Evolutionary conservation across 2,797 vertebrate species (phyloP).

Genomic region (Argentina silus): DNA sequence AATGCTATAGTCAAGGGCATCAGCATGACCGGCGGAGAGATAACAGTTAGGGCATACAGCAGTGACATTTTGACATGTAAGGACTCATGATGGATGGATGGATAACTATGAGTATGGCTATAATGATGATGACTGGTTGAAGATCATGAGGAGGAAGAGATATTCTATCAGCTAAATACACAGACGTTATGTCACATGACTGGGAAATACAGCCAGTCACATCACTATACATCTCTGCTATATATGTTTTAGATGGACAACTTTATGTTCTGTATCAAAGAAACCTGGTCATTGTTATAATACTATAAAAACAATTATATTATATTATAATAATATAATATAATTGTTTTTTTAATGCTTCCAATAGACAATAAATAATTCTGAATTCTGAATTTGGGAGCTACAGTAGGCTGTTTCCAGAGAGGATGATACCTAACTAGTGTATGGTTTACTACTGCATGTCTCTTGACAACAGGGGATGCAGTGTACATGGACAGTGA

Average conservation of each 20-base stretch:
- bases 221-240: background rate
- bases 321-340: no score
- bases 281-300: background rate
- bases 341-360: background rate
- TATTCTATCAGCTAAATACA: no score
- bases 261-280: no score
- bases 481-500: slow-evolving; percentile 83
- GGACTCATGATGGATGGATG: background rate
- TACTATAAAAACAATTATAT: no score
- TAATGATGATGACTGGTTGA: background rate
- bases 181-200: no score
- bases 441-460: slow-evolving; percentile 8
- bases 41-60: background rate
- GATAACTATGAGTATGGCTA: background rate
- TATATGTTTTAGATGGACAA: background rate
- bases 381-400: background rate
- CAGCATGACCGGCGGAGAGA: background rate
- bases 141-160: no score
- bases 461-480: slow-evolving; percentile 80
- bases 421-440: background rate
- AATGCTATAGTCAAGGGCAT: background rate
- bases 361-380: no score
- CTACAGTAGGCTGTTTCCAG: background rate
- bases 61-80: background rate
- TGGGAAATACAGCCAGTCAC: no score